Evolutionary conservation across 2,797 vertebrate species (phyloP), one percentile per base, ranked within the genome.

Genomic region (Euphonia xanthogaster): DNA sequence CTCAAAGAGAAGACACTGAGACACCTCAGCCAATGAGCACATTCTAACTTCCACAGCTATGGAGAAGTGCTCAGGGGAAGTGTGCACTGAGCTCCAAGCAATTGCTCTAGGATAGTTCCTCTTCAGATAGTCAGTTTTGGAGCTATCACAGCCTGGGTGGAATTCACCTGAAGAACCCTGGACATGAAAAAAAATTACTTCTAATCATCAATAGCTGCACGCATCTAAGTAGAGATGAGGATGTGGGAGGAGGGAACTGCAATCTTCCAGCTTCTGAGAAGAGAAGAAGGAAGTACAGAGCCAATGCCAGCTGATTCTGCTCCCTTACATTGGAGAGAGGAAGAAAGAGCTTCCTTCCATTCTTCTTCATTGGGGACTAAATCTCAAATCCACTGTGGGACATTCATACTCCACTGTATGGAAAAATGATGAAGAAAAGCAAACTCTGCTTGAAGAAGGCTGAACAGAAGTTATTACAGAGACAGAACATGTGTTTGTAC

Each of bases 101-200:
- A 73, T 90, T 88, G 76, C 53, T 91, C 40, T 79, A 90, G 85
- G 91, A 88, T 7, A 16, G 90, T 96, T 97, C 95, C 95, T 88
- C 93, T 96, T 93, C 76, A 86, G 20, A 60, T 0, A 82, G 47
- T 13, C 50, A 47, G 20, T 63, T 78, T 54, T 91, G 94, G 79
- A 94, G 73, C 87, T 54, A 80, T 80, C 73, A 80, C 54, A 87
- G 91, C 40, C 58, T 37, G 79, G 7, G 47, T 91, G 96, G 96
- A 97, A 97, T 97, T 96, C 90, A 97, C 96, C 96, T 94, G 96
- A 96, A 90, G 79, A 94, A 81, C 87, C 87, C 51, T 88, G 48
- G 40, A 88, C 31, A 14, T 25, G 28, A 83, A 91, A 86, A 87
- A 65, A 57, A 33, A 19, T 1, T 2, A 50, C 54, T 86, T 81